Evolutionary conservation across 2,888 invertebrate species (phyloP), one percentile per base, ranked within the genome.

Genomic region (Apamea crenata): DNA sequence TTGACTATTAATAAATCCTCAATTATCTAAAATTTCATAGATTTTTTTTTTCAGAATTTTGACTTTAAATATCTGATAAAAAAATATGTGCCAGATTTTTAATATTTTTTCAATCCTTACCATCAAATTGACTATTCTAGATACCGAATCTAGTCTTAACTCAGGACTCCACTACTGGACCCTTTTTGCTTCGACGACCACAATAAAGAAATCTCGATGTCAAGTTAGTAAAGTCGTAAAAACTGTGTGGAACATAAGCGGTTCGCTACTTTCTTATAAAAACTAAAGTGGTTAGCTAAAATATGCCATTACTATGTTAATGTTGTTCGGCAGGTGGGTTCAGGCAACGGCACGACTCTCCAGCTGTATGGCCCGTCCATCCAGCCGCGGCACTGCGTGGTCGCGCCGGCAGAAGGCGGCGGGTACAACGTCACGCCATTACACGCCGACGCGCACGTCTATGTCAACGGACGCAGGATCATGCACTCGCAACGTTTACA

Each of bases 371-470:
- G 99, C 25, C 98, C 99, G 40, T 99, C 99, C 90, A 99, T 99
- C 88, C 99, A 99, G 97, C 98, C 99, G 21, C 97, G 99, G 77
- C 99, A 99, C 95, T 99, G 99, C 96, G 99, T 99, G 91, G 98
- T 99, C 89, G 99, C 99, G 76, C 98, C 99, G 79, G 98, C 99
- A 87, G 99, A 99, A 91, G 99, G 99, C 83, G 98, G 99, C 82
- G 99, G 99, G 74, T 99, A 99, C 88, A 98, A 98, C 5, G 98
- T 99, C 67, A 99, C 99, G 50, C 99, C 99, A 16, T 98, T 99
- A 91, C 99, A 99, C 92, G 97, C 99, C 47, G 99, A 99, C 95
- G 99, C 99, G 21, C 98, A 99, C 93, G 99, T 99, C 53, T 99
- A 99, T 95, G 99, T 99, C 87, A 99, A 99, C 95, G 99, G 99